phyloP scores from a whole-genome alignment of 2,888 invertebrate species.

The Morpho achilles region DNA sequence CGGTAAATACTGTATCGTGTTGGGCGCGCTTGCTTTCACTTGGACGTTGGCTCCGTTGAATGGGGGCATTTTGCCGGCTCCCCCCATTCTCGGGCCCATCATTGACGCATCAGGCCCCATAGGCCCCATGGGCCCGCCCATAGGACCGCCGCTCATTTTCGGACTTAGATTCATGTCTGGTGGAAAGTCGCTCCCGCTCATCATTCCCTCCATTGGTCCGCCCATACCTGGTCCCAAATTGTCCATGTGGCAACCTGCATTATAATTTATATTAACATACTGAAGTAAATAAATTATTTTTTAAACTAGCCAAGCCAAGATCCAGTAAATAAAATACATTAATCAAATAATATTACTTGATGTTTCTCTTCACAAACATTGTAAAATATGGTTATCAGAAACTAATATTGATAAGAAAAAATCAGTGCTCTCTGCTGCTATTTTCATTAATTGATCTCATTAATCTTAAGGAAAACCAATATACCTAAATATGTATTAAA shows the following conservation, averaged over 20 bases:
- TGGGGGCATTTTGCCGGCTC: slow-evolving; percentile 76
- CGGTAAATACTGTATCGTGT: slow-evolving; percentile 98
- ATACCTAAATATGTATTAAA: no score
- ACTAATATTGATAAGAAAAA: no score
- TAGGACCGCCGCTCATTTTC: slow-evolving; percentile 80
- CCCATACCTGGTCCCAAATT: slow-evolving; percentile 75
- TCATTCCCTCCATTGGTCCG: slow-evolving; percentile 74
- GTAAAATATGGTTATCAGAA: no score
- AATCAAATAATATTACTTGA: no score
- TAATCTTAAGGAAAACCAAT: no score
- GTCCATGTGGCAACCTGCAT: slow-evolving; percentile 73
- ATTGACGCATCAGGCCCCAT: slow-evolving; percentile 78
- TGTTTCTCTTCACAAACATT: no score
- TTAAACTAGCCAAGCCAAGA: background rate
- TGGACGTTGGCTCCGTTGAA: slow-evolving; percentile 87
- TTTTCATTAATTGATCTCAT: no score
- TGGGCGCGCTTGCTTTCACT: slow-evolving; percentile 97
- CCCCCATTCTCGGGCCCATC: slow-evolving; percentile 83
- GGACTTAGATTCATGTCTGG: slow-evolving; percentile 81
- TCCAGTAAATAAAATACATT: no score
- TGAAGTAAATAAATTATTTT: slow-evolving; percentile 1
- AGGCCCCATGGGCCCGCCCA: slow-evolving; percentile 74
- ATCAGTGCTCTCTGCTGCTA: no score
- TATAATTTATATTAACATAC: background rate
- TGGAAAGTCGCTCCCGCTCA: slow-evolving; percentile 73